These are phyloP conservation scores for Thunnus thynnus DNA, from an alignment of 2,113 vertebrate genomes.

Conservation along the genomic window DNA sequence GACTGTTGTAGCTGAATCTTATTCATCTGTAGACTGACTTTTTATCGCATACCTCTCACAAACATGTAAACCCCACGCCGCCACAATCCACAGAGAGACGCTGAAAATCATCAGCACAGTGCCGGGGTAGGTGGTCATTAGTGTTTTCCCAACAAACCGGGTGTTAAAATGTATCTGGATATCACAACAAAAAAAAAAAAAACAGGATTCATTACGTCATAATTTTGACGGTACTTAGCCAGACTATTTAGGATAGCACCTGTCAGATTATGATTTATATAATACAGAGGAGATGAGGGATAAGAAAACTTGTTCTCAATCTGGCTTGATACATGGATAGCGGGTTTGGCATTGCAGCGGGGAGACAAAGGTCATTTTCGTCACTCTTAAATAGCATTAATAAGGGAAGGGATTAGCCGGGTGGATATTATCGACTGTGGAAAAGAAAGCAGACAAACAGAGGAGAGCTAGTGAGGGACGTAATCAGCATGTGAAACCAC, in stretches of 20 bases:
- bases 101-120: constrained; percentile 95
- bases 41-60: constrained; percentile 89
- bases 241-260: constrained; percentile 65
- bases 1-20: background rate
- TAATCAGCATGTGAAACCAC: constrained; percentile 47
- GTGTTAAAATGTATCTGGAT: constrained; percentile 90
- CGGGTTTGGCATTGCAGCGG: constrained; percentile 66
- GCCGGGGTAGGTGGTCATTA: constrained; percentile 96
- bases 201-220: constrained; percentile 13
- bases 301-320: constrained; percentile 66
- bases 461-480: constrained; percentile 51
- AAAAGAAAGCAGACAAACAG: constrained; percentile 55
- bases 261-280: constrained; percentile 65
- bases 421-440: constrained; percentile 49
- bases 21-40: background rate
- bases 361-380: constrained; percentile 65
- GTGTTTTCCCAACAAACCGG: constrained; percentile 94
- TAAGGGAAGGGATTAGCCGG: constrained; percentile 69
- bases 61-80: constrained; percentile 94
- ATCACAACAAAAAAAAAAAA: constrained; percentile 46
- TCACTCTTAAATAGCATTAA: constrained; percentile 68
- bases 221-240: constrained; percentile 32
- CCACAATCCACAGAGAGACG: constrained; percentile 95
- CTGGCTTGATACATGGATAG: constrained; percentile 64
- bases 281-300: constrained; percentile 69